Percentiles rank a stretch among this genome's conserved stretches.
These are phyloP conservation scores for Cyphomyrus plagiostoma DNA, from an alignment of 2,113 vertebrate species.

Conservation along the genomic window DNA sequence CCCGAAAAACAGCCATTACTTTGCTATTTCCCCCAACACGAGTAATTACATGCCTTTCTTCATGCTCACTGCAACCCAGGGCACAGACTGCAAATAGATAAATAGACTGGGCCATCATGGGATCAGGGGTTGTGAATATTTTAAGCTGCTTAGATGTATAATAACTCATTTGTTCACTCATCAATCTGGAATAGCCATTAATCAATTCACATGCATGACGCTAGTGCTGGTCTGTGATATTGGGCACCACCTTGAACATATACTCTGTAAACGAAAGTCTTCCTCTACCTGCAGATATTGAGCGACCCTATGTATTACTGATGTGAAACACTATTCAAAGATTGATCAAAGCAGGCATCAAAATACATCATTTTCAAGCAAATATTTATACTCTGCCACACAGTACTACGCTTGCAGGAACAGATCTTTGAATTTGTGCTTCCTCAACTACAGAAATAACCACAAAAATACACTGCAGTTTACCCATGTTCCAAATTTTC, in stretches of 20 bases:
- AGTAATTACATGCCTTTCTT: not conserved
- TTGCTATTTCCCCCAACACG: not conserved
- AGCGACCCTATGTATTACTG: not conserved
- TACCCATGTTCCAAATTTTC: not conserved
- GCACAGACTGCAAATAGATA: not conserved
- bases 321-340: not conserved
- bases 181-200: not conserved
- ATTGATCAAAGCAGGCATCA: not conserved
- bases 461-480: not conserved
- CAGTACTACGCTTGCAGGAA: not conserved
- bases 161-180: constrained; percentile 1
- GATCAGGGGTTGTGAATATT: not conserved
- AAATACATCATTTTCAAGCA: not conserved
- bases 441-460: not conserved
- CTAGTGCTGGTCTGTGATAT: not conserved
- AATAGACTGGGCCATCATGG: not conserved
- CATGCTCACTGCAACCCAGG: not conserved
- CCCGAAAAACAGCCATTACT: not conserved
- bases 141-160: not conserved
- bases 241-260: not conserved
- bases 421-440: not conserved
- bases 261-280: not conserved
- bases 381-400: not conserved
- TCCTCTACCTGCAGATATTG: not conserved
- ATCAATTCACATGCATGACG: not conserved